A percentile compares a stretch with the other conserved stretches of the same genome.
These are phyloP conservation scores for Limnephilus auricula DNA, from an alignment of 2,888 invertebrate species.

Conservation along the genomic window DNA sequence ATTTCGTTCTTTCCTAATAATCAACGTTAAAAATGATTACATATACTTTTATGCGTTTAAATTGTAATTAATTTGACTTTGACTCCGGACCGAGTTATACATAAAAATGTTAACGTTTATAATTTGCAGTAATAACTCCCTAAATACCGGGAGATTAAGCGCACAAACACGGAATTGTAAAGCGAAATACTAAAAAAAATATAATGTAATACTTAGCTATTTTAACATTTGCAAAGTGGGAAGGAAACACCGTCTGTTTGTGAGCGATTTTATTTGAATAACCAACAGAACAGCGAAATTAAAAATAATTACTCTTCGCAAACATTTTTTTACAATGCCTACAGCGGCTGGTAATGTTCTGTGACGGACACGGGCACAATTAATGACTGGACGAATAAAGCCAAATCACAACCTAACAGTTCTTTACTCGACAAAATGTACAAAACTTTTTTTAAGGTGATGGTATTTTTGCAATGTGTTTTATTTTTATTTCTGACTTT, in stretches of 20 bases:
- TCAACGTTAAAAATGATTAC: neutral
- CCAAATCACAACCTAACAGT: conserved; percentile 6
- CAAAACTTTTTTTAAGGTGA: neutral
- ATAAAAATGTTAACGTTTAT: neutral
- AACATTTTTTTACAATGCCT: conserved; percentile 29
- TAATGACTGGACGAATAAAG: conserved; percentile 22
- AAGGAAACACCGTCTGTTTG: conserved; percentile 2
- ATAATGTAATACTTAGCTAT: neutral
- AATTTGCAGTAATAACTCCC: neutral
- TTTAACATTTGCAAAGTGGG: conserved; percentile 2
- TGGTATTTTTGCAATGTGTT: neutral
- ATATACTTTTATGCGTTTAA: neutral
- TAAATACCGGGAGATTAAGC: neutral
- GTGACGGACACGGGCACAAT: conserved; percentile 6
- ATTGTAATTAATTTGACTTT: neutral
- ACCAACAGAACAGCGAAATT: conserved; percentile 33
- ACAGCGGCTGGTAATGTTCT: conserved; percentile 6
- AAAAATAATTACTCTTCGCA: conserved; percentile 43
- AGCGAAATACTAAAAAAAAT: neutral
- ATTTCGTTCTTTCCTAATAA: neutral
- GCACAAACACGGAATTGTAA: neutral
- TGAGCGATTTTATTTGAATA: conserved; percentile 39
- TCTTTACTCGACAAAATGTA: neutral
- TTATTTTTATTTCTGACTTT: neutral
- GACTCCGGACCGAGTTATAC: neutral